Evolutionary conservation across 2,113 vertebrate genomes (phyloP), one percentile per base, ranked within the genome.

Genomic region (Pelmatolapia mariae): DNA sequence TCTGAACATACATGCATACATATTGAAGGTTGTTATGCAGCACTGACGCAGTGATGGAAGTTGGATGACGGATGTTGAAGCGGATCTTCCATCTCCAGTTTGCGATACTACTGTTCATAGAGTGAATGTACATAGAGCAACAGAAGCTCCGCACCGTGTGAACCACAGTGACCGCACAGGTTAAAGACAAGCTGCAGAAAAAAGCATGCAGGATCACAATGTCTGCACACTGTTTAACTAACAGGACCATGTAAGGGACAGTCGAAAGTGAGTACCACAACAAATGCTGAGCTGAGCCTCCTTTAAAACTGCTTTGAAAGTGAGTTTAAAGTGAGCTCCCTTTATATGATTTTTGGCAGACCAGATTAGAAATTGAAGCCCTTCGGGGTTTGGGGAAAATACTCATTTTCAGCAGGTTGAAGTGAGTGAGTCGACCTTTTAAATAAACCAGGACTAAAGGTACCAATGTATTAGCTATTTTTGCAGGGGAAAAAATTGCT

Each of bases 61-160:
- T 57, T 81, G 82, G 85, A 38, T 86, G 89, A 87, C 56, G 59
- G 84, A 92, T 89, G 86, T 78, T 6, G 7, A 86, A 83, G 84
- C 83, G 87, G 91, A 93, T 91, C 79, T 88, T 36, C 73, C 3
- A 4, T n/a, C 84, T 66, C 40, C 57, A 22, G 16, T 10, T 59
- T 87, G 85, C 26, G 40, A 84, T 71, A 22, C 47, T 2, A 6
- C 68, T 82, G 82, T 71, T 71, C 8, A 1, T 82, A 31, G 84
- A 86, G 82, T 57, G 83, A 84, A 89, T 61, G 38, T 53, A 22
- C 76, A 86, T 87, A 90, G 84, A 91, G 88, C 85, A 92, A 93
- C 87, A 94, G 71, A 87, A 81, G 86, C 78, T 61, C 73, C 10
- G 3, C 36, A 26, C 7, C 10, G 0, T 66, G 76, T 87, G 86